A percentile compares a stretch with the other conserved stretches of the same genome.
Conservation (phyloP, 2,113 vertebrate species). For the Semnornis frantzii region DNA sequence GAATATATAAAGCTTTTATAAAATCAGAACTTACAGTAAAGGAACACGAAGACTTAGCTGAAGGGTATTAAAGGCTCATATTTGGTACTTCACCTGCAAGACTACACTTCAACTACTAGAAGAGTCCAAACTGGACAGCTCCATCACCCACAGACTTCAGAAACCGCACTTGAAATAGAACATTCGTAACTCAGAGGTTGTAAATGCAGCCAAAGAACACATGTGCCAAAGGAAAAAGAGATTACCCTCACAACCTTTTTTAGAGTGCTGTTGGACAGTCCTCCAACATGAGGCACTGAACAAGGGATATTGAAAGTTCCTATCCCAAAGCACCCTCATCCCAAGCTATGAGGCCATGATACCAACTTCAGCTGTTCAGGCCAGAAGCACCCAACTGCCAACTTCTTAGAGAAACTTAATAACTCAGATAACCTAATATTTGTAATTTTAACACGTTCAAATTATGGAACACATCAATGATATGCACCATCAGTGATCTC, state of each 20-base stretch:
- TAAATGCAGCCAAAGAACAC: background rate
- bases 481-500: background rate
- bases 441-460: background rate
- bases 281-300: background rate
- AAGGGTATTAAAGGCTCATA: background rate
- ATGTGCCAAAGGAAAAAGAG: background rate
- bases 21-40: background rate
- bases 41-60: background rate
- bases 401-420: background rate
- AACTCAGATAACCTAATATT: background rate
- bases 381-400: background rate
- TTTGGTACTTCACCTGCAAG: background rate
- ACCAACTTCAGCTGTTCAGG: background rate
- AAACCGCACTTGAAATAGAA: background rate
- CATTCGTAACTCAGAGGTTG: background rate
- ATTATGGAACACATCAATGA: background rate
- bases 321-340: background rate
- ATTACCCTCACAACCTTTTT: background rate
- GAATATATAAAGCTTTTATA: background rate
- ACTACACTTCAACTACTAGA: background rate
- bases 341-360: background rate
- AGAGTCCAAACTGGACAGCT: background rate
- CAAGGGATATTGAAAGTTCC: background rate
- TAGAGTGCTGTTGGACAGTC: background rate
- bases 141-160: background rate